Percentiles rank a stretch among this genome's conserved stretches.
Conservation (phyloP, 2,888 invertebrate species). For the Chymomyza procnemis region DNA sequence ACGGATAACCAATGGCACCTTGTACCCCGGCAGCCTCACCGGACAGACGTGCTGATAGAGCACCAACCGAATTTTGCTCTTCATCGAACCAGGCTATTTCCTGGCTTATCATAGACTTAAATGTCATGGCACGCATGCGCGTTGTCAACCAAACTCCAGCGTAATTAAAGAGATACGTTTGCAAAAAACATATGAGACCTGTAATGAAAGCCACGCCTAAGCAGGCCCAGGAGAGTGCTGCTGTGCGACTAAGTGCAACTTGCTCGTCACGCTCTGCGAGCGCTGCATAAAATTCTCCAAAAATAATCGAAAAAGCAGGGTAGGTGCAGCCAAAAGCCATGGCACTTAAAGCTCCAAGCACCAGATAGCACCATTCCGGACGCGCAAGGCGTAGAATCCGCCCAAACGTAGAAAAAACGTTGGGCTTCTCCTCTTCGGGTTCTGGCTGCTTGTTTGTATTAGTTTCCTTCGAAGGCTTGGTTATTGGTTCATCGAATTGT, state of each 20-base stretch:
- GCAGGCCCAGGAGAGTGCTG: conserved; percentile 83
- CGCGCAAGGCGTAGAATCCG: conserved; percentile 83
- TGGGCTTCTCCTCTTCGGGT: conserved; percentile 67
- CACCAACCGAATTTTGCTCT: conserved; percentile 84
- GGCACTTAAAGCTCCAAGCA: conserved; percentile 83
- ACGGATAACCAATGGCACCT: conserved; percentile 85
- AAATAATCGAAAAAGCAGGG: conserved; percentile 87
- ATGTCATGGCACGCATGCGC: conserved; percentile 81
- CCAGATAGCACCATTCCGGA: conserved; percentile 84
- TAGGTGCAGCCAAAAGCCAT: conserved; percentile 85
- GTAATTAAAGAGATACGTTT: conserved; percentile 86
- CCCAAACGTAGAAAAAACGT: conserved; percentile 75
- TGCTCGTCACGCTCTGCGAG: conserved; percentile 82
- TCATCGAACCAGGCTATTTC: conserved; percentile 88
- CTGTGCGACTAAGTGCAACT: conserved; percentile 81
- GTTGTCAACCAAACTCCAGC: conserved; percentile 88
- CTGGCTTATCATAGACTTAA: conserved; percentile 84
- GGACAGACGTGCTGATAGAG: conserved; percentile 84
- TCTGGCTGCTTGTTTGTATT: conserved; percentile 29
- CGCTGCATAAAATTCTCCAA: conserved; percentile 88
- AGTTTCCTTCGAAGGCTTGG: conserved; percentile 44
- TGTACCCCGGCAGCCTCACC: conserved; percentile 87
- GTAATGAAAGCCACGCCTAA: conserved; percentile 83
- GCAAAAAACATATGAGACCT: conserved; percentile 84
- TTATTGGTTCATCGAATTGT: conserved; percentile 65